These are phyloP conservation scores for Caiman crocodilus DNA, from an alignment of 2,797 vertebrate genomes.

Conservation along the genomic window DNA sequence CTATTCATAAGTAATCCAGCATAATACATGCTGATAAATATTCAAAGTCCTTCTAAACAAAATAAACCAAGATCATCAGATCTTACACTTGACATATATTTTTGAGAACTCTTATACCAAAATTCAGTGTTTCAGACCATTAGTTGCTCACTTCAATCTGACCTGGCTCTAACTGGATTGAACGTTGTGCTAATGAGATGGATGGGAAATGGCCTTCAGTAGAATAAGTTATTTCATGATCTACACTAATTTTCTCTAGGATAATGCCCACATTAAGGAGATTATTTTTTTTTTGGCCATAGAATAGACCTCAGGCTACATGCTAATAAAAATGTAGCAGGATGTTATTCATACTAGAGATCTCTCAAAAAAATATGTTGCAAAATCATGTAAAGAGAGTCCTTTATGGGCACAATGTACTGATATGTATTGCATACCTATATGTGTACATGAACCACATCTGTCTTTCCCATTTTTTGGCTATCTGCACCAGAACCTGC, in stretches of 20 bases:
- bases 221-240: constrained; percentile 68
- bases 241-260: constrained; percentile 59
- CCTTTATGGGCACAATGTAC: constrained; percentile 4
- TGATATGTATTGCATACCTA: constrained; percentile 21
- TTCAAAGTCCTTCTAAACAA: constrained; percentile 27
- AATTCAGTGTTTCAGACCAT: constrained; percentile 59
- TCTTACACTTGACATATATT: constrained; percentile 17
- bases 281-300: constrained; percentile 61
- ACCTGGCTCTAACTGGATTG: constrained; percentile 59
- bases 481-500: constrained; percentile 49
- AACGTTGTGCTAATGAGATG: constrained; percentile 70
- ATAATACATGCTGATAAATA: not conserved
- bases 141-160: constrained; percentile 68
- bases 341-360: not conserved
- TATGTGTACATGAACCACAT: not conserved
- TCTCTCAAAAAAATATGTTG: constrained; percentile 12
- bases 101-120: constrained; percentile 28
- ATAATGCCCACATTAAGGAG: constrained; percentile 62
- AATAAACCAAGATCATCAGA: constrained; percentile 34
- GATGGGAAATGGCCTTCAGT: constrained; percentile 68
- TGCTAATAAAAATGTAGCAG: constrained; percentile 7
- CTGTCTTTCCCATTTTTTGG: constrained; percentile 29
- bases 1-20: constrained; percentile 5
- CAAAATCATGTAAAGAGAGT: not conserved
- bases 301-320: constrained; percentile 32